Evolutionary conservation across 2,888 invertebrate genomes (phyloP).

Genomic region (Campopleginae sp.): DNA sequence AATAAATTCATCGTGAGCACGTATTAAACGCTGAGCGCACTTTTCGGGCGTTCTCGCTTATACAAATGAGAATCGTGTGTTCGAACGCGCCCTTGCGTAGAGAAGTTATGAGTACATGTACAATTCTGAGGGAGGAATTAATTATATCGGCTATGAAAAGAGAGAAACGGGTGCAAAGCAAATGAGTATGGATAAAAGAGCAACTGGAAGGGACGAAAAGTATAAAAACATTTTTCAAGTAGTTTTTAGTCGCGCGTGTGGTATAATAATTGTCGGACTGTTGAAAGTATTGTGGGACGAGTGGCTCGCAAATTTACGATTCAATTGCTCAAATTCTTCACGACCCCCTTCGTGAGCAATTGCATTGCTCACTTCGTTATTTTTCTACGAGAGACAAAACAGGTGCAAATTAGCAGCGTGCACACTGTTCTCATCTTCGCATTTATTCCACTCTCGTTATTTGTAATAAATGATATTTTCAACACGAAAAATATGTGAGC

Average conservation of each 20-base stretch:
- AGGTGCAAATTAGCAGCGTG: background rate
- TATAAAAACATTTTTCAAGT: slow-evolving; percentile 57
- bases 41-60: slow-evolving; percentile 51
- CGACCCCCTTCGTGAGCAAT: slow-evolving; percentile 44
- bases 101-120: slow-evolving; percentile 49
- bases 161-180: slow-evolving; percentile 59
- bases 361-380: slow-evolving; percentile 49
- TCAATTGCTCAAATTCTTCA: slow-evolving; percentile 33
- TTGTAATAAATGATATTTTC: too few relatives aligned
- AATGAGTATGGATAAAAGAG: slow-evolving; percentile 35
- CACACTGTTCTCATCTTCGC: background rate
- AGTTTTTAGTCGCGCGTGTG: slow-evolving; percentile 41
- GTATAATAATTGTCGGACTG: slow-evolving; percentile 45
- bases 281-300: slow-evolving; percentile 52
- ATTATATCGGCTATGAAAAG: slow-evolving; percentile 45
- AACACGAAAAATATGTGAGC: too few relatives aligned
- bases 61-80: slow-evolving; percentile 44
- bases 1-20: slow-evolving; percentile 77
- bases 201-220: slow-evolving; percentile 23
- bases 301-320: slow-evolving; percentile 50
- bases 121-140: slow-evolving; percentile 61
- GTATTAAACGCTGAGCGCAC: slow-evolving; percentile 73
- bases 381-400: background rate
- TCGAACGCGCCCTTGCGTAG: slow-evolving; percentile 33
- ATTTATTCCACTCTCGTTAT: background rate